Evolutionary conservation across 2,888 invertebrate genomes (phyloP).

Genomic region (Dicyrtoma fusca): DNA sequence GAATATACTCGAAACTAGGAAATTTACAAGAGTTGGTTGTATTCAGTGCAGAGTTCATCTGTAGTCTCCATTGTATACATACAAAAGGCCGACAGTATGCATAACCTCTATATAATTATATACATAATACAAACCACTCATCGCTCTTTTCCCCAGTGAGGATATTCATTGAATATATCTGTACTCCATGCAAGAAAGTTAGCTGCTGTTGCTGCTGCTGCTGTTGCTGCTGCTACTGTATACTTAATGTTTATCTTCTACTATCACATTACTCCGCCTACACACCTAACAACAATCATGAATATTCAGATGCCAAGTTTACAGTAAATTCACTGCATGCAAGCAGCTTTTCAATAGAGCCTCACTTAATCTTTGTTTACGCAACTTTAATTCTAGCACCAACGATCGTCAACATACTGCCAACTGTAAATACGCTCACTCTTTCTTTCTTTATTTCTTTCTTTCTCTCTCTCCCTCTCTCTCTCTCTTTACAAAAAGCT

Average conservation of each 20-base stretch:
- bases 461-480: background rate
- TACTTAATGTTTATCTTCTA: slow-evolving; percentile 23
- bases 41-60: no score
- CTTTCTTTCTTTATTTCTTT: slow-evolving; percentile 1
- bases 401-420: slow-evolving; percentile 6
- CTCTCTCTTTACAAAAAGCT: slow-evolving; percentile 21
- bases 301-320: slow-evolving; percentile 34
- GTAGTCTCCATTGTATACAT: no score
- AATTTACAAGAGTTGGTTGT: no score
- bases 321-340: slow-evolving; percentile 16
- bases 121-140: no score
- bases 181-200: no score
- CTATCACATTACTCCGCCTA: slow-evolving; percentile 31
- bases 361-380: slow-evolving; percentile 38
- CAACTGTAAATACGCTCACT: slow-evolving; percentile 1
- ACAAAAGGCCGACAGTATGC: no score
- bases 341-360: slow-evolving; percentile 10
- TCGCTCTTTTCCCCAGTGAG: no score
- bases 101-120: no score
- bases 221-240: no score
- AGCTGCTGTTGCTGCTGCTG: no score
- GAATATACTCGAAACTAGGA: no score
- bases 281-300: slow-evolving; percentile 35
- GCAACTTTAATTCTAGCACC: slow-evolving; percentile 36
- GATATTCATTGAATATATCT: no score